Percentiles rank a stretch among this genome's conserved stretches.
These are phyloP conservation scores for Phyto melanocephala DNA, from an alignment of 2,888 invertebrate species.

Conservation along the genomic window DNA sequence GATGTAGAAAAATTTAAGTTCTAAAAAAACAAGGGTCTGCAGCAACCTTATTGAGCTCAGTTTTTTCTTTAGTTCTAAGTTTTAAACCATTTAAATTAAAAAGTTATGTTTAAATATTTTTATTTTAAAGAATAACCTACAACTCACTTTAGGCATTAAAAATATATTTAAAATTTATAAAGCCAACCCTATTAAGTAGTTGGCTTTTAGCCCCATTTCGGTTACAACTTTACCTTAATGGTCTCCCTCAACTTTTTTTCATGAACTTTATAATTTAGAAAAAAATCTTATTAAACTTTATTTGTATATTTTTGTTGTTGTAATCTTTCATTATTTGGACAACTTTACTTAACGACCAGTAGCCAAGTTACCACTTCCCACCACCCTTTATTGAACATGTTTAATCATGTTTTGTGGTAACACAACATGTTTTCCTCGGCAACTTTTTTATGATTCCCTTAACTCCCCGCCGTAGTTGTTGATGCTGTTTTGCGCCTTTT, in stretches of 20 bases:
- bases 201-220: constrained; percentile 1
- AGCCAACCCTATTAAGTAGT: background rate
- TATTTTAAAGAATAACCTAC: too few species aligned
- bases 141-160: background rate
- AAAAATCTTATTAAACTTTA: constrained; percentile 14
- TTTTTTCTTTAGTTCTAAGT: too few species aligned
- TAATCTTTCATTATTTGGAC: constrained; percentile 4
- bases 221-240: background rate
- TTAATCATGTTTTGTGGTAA: constrained; percentile 65
- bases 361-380: background rate
- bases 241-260: background rate
- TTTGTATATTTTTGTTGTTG: background rate
- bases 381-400: constrained; percentile 44
- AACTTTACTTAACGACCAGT: constrained; percentile 36
- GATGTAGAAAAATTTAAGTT: too few species aligned
- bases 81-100: too few species aligned
- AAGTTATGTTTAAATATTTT: too few species aligned
- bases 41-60: too few species aligned
- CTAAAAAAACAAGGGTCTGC: too few species aligned
- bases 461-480: background rate
- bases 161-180: background rate
- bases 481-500: background rate
- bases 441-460: background rate
- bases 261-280: background rate
- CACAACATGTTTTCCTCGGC: constrained; percentile 47